These are phyloP conservation scores for Stegostoma tigrinum DNA, from an alignment of 2,113 vertebrate genomes.

Conservation along the genomic window DNA sequence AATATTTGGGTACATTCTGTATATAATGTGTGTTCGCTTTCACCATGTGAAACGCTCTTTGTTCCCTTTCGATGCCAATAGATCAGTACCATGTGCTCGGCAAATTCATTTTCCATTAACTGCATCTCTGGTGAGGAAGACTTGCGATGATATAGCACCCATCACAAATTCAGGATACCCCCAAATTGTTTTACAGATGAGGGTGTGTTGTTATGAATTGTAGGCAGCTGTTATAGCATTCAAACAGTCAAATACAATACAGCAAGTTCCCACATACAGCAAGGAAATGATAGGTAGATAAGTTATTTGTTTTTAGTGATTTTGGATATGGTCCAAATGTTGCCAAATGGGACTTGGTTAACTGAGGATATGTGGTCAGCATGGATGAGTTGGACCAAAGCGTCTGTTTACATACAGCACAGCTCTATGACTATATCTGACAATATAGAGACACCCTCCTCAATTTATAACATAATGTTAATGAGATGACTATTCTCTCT, in stretches of 20 bases:
- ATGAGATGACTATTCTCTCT: too few species aligned
- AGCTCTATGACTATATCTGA: too few species aligned
- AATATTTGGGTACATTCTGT: constrained; percentile 17
- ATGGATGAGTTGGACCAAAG: too few species aligned
- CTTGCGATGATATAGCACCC: not conserved
- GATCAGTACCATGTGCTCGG: not conserved
- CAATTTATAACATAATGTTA: too few species aligned
- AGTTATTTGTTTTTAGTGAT: not conserved
- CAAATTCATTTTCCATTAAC: not conserved
- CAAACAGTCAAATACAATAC: not conserved
- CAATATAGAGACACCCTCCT: too few species aligned
- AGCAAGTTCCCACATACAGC: not conserved
- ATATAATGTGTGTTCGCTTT: not conserved
- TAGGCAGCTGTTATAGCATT: not conserved
- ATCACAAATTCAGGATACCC: not conserved
- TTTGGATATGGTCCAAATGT: not conserved
- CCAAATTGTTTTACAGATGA: not conserved
- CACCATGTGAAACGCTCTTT: not conserved
- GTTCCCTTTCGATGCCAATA: not conserved
- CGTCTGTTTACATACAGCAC: too few species aligned
- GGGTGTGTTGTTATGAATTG: not conserved
- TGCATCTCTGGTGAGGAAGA: not conserved
- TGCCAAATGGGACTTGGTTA: too few species aligned
- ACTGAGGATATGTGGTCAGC: too few species aligned
- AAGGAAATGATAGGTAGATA: not conserved